Base-by-base conservation (phyloP, 2,888 invertebrate genomes). In the Hydrotaea cyrtoneurina region DNA sequence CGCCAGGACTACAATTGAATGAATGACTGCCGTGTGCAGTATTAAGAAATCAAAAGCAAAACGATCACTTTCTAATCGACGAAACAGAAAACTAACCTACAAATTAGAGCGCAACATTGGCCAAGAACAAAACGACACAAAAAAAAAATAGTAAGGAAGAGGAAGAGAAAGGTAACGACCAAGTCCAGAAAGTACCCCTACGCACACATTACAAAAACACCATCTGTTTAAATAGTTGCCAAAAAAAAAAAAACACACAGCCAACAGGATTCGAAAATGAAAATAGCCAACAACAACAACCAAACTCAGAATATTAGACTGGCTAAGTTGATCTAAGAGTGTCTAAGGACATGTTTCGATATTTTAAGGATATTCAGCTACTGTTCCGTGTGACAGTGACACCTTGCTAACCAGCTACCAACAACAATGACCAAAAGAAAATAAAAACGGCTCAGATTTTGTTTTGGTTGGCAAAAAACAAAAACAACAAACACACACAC, bases 211-310 rank as follows among this genome's bases (percentile, higher is more conserved):
- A 82, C 55, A 64, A 53, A 43, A 15, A 69, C 59, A 36, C 64
- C 71, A 86, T 83, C 86, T 86, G 86, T 79, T 86, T 75, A 84
- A 86, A 82, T 84, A 84, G 80, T 82, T 82, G 80, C 77, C 15
- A 75, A 66, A 71, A 77, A 0, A 2, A 46, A 11, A 23, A 55
- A 39, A 3, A 39, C 19, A 50, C 10, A 69, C 59, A 71, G 53
- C 50, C 39, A 53, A 82, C 39, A 55, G 19, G 46, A 78, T 39
- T 26, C 1, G 26, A 43, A 43, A 78, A 66, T 55, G 39, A 62
- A 2, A 36, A 36, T 17, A 7, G 17, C 1, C 11, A 64, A 36
- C 31, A 39, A 36, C 15, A 43, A 23, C 15, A 64, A 62, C 0
- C 13, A 46, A 26, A 31, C 3, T 17, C 53, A 21, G 55, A 8